A percentile compares a stretch with the other conserved stretches of the same genome.
These are phyloP conservation scores for Halisarca cf. caerulea DNA, from an alignment of 37 sponge, comb jelly and placozoan species.

Conservation along the genomic window DNA sequence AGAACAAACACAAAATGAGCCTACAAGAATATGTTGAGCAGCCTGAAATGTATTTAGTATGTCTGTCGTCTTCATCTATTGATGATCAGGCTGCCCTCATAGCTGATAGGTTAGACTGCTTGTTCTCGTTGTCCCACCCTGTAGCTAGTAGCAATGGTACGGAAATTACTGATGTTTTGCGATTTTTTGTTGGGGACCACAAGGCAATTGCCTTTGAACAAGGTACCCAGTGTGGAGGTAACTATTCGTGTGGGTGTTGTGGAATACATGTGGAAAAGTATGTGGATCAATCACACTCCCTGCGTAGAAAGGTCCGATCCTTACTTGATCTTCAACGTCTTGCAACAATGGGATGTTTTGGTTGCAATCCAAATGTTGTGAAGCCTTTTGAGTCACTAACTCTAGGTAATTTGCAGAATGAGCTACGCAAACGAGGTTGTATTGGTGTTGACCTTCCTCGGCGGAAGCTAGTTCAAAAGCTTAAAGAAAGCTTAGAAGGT, in stretches of 20 bases:
- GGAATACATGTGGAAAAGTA: neutral
- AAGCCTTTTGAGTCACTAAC: slow-evolving; percentile 13
- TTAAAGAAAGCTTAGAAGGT: slow-evolving; percentile 19
- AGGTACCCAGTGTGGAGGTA: slow-evolving; percentile 46
- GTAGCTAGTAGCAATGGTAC: slow-evolving; percentile 15
- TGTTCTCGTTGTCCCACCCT: neutral
- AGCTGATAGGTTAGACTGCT: slow-evolving; percentile 34
- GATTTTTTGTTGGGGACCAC: slow-evolving; percentile 45
- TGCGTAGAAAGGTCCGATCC: neutral
- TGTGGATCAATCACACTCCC: slow-evolving; percentile 26
- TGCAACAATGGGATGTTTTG: slow-evolving; percentile 18
- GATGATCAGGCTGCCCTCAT: slow-evolving; percentile 35
- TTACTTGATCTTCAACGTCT: slow-evolving; percentile 21
- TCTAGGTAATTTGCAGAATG: neutral
- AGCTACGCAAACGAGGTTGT: slow-evolving; percentile 20
- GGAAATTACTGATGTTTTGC: slow-evolving; percentile 14
- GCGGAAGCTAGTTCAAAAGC: neutral
- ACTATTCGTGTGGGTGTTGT: slow-evolving; percentile 38
- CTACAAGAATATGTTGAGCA: slow-evolving; percentile 29
- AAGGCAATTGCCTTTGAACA: slow-evolving; percentile 44
- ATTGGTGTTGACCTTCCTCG: neutral
- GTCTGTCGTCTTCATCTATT: slow-evolving; percentile 11
- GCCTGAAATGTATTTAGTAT: slow-evolving; percentile 21
- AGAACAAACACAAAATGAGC: neutral
- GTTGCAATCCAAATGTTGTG: neutral